Conservation (phyloP, 2,797 vertebrate species). For the Zalophus californianus region DNA sequence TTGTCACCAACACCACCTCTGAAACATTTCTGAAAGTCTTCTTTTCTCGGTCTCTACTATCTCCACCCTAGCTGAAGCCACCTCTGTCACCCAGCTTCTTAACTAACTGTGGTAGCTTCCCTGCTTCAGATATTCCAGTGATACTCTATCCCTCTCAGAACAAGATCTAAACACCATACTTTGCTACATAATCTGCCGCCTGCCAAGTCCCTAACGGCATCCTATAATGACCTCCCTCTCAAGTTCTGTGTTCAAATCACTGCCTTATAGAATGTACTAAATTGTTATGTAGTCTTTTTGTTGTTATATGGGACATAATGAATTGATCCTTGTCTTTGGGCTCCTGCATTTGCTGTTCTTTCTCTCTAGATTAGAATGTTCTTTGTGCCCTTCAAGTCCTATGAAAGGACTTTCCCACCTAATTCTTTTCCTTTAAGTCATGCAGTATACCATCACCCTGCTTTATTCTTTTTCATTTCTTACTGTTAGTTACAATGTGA, state of each 20-base stretch:
- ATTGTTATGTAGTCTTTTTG: neutral
- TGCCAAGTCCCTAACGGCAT: neutral
- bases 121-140: neutral
- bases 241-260: neutral
- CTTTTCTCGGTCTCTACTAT: accelerated
- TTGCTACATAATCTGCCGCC: neutral
- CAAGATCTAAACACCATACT: neutral
- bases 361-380: neutral
- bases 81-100: neutral
- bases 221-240: neutral
- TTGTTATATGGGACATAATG: neutral
- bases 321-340: neutral
- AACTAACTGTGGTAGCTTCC: accelerated
- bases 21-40: neutral
- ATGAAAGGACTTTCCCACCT: neutral
- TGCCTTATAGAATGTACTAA: neutral
- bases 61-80: neutral
- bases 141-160: neutral
- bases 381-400: neutral
- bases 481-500: neutral
- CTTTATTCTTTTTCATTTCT: neutral
- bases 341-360: neutral
- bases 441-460: too few relatives aligned
- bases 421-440: neutral
- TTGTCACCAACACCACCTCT: neutral